Evolutionary conservation across 2,797 vertebrate species (phyloP).

Genomic region (Xiphorhynchus erythropygius): DNA sequence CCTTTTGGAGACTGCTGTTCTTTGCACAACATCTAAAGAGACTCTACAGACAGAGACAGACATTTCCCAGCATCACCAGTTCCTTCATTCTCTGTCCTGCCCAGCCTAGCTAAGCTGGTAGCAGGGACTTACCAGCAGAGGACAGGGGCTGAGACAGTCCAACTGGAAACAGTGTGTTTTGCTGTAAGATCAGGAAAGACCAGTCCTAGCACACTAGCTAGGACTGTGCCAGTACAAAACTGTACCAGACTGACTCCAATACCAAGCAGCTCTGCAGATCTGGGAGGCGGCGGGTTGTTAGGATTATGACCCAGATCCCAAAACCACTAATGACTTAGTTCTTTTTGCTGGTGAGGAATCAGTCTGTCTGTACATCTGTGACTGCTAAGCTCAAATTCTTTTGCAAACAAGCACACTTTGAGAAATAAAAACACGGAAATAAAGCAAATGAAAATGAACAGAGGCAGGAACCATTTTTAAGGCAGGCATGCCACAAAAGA

Average conservation of each 20-base stretch:
- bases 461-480: neutral
- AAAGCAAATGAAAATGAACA: neutral
- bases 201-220: neutral
- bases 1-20: neutral
- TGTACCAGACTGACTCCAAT: neutral
- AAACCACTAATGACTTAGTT: neutral
- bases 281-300: accelerated
- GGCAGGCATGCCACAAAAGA: neutral
- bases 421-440: neutral
- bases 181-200: neutral
- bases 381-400: neutral
- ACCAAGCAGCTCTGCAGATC: neutral
- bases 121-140: neutral
- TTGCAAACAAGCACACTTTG: neutral
- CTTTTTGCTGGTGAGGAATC: neutral
- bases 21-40: neutral
- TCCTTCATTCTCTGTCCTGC: neutral
- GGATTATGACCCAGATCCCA: neutral
- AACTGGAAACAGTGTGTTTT: neutral
- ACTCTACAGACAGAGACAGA: neutral
- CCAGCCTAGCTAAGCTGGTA: neutral
- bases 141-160: neutral
- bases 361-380: neutral
- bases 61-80: neutral
- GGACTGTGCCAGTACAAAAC: neutral